These are phyloP conservation scores for Tetranychus urticae DNA, from an alignment of 1,140 invertebrate species.

Conservation along the genomic window DNA sequence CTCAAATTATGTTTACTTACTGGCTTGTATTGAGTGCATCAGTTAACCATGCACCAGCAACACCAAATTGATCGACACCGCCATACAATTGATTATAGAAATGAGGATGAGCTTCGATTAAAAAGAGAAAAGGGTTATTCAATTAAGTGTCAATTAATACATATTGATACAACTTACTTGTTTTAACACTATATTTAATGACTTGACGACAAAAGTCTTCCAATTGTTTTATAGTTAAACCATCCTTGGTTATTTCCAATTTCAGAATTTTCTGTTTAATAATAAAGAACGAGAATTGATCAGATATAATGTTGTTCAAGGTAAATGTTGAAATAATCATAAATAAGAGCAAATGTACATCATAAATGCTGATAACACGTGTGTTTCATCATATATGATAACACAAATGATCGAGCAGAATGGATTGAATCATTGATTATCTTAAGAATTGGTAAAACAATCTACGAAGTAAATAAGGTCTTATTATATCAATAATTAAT, in stretches of 20 bases:
- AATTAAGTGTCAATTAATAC: background rate
- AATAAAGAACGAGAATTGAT: no score
- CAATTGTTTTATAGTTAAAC: constrained; percentile 55
- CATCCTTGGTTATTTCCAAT: constrained; percentile 52
- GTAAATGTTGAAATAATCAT: no score
- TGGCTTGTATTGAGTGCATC: constrained; percentile 94
- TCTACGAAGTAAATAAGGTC: no score
- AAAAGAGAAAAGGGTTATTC: background rate
- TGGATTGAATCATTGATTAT: no score
- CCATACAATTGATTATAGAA: constrained; percentile 95
- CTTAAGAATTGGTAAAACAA: no score
- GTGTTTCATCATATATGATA: no score
- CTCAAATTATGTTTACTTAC: constrained; percentile 19
- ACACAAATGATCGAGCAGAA: no score
- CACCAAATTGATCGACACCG: constrained; percentile 72
- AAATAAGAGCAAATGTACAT: no score
- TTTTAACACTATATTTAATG: constrained; percentile 84
- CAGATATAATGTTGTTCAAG: no score
- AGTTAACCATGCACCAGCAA: constrained; percentile 91
- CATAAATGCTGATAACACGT: no score
- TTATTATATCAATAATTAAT: no score
- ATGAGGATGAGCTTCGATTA: constrained; percentile 47
- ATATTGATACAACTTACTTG: constrained; percentile 5
- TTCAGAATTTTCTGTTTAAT: constrained; percentile 40
- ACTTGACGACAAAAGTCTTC: constrained; percentile 71